These are phyloP conservation scores for Coelinius sp. DNA, from an alignment of 2,888 invertebrate genomes.

Conservation along the genomic window DNA sequence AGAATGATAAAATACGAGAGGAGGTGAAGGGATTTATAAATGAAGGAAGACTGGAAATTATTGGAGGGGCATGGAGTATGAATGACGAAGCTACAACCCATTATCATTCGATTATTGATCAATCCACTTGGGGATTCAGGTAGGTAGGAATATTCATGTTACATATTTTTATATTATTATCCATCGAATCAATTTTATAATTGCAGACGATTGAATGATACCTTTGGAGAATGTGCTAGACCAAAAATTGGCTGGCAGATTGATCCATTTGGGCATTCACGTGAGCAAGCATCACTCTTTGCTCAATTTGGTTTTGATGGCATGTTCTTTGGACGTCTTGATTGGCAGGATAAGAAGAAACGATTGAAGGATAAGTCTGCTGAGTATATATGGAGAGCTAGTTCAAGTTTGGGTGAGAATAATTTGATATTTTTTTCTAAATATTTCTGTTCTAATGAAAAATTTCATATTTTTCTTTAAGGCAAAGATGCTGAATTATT, in stretches of 20 bases:
- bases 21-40: conserved; percentile 76
- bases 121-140: conserved; percentile 83
- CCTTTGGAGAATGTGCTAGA: conserved; percentile 80
- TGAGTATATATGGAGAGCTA: conserved; percentile 89
- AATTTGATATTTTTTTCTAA: neutral
- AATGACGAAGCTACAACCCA: conserved; percentile 84
- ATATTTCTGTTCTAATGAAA: neutral
- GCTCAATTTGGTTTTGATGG: conserved; percentile 92
- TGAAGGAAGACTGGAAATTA: conserved; percentile 82
- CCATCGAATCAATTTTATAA: neutral
- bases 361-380: conserved; percentile 76
- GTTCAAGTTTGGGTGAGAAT: conserved; percentile 77
- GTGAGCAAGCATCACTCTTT: conserved; percentile 87
- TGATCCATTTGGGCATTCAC: conserved; percentile 89
- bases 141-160: conserved; percentile 51
- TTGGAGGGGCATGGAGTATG: conserved; percentile 88
- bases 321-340: conserved; percentile 87
- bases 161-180: neutral
- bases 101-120: conserved; percentile 82
- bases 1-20: conserved; percentile 74
- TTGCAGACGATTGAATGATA: conserved; percentile 73
- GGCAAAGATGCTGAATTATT: conserved; percentile 81
- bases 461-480: conserved; percentile 53
- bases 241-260: conserved; percentile 86
- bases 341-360: conserved; percentile 84